Evolutionary conservation across 2,113 vertebrate species (phyloP), one percentile per base, ranked within the genome.

Genomic region (Grus americana): DNA sequence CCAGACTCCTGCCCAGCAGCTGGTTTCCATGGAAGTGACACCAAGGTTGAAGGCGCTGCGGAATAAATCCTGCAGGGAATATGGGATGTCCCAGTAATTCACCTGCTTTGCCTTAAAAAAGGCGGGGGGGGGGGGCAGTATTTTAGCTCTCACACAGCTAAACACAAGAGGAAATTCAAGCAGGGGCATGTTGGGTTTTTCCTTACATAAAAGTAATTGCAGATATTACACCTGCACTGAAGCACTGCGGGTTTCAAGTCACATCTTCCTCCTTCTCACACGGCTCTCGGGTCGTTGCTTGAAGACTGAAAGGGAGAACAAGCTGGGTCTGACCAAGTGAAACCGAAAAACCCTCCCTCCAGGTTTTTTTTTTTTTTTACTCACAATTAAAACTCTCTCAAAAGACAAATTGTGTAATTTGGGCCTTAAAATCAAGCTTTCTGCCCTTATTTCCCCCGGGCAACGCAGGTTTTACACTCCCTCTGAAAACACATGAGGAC

Each of bases 1-100:
- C 27, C 0, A 0, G 15, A 21, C 12, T 32, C 40, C 26, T 1
- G 3, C 24, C 7, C 11, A 36, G 44, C 3, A 0, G n/a, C 50
- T 10, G 40, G 44, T 71, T 92, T 50, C 49, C 55, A 27, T 26
- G 52, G 66, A 46, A 63, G 38, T 1, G 42, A 67, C 38, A 32
- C 47, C 55, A 18, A 76, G 32, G 55, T 9, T 27, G 47, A 62
- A 74, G 59, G 61, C 0, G 3, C 32, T 22, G 29, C 1, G 4
- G 66, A 27, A 52, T 50, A 65, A 72, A 72, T 44, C 44, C 81
- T 3, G 10, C 1, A 0, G 58, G 42, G n/a, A 70, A 50, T 2
- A 19, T 9, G 7, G 36, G 52, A 27, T 1, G 1, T 32, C 34
- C 26, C 29, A 26, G n/a, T 15, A 40, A 42, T 30, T 32, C 67